Evolutionary conservation across 2,888 invertebrate species (phyloP).

Genomic region (Oligia latruncula): DNA sequence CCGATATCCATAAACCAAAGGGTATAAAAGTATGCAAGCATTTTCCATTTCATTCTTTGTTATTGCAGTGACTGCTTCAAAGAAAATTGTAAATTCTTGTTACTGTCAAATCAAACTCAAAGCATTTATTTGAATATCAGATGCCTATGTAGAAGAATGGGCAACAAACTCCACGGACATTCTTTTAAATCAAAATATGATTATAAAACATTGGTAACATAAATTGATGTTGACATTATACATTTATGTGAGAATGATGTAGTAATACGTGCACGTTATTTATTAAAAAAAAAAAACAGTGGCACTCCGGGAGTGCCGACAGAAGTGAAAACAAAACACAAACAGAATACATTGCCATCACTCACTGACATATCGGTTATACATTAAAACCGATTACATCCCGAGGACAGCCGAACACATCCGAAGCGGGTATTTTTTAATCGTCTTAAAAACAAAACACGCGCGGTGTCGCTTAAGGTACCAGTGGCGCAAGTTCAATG

Average conservation of each 20-base stretch:
- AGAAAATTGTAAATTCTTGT: neutral
- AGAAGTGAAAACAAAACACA: too few relatives aligned
- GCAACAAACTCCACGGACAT: neutral
- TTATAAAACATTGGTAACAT: neutral
- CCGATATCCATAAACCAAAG: constrained; percentile 31
- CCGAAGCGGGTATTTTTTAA: too few relatives aligned
- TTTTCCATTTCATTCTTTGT: constrained; percentile 21
- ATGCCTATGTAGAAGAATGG: neutral
- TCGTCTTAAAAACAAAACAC: too few relatives aligned
- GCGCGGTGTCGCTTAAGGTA: too few relatives aligned
- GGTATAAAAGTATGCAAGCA: constrained; percentile 23
- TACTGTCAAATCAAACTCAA: neutral
- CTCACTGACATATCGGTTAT: too few relatives aligned
- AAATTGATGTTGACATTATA: neutral
- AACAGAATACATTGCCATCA: too few relatives aligned
- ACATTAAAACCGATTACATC: too few relatives aligned
- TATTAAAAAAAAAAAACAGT: too few relatives aligned
- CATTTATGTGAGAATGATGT: neutral
- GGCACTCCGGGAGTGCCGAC: too few relatives aligned
- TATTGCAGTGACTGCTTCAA: neutral
- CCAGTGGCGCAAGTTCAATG: too few relatives aligned
- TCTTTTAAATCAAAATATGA: neutral
- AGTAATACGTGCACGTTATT: neutral
- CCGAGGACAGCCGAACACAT: too few relatives aligned
- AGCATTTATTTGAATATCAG: neutral